Conservation (phyloP, 37 sponge, comb jelly and placozoan species). For the Halisarca cf. caerulea region DNA sequence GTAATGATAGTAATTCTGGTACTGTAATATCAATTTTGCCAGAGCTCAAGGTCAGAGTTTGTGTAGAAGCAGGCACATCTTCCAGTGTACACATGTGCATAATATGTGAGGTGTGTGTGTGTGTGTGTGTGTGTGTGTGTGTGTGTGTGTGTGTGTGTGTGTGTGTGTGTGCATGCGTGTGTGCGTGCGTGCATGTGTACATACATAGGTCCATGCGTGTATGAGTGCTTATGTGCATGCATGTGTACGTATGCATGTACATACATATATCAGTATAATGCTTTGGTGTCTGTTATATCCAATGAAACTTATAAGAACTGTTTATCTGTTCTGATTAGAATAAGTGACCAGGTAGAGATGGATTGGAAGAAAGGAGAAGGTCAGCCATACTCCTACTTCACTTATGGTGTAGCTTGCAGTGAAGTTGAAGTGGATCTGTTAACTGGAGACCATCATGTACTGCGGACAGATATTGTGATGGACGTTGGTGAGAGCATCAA, state of each 20-base stretch:
- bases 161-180: conserved; percentile 1
- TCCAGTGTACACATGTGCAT: too few relatives aligned
- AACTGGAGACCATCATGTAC: conserved; percentile 68
- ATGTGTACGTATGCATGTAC: not conserved
- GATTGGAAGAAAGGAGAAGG: conserved; percentile 64
- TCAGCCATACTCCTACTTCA: conserved; percentile 56
- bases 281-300: too few relatives aligned
- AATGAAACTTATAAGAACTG: not conserved
- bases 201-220: not conserved
- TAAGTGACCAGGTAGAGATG: too few relatives aligned
- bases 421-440: conserved; percentile 83
- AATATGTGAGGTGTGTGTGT: too few relatives aligned
- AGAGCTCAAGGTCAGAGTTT: too few relatives aligned
- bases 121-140: conserved; percentile 31
- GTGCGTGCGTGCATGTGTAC: not conserved
- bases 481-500: conserved; percentile 87
- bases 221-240: too few relatives aligned
- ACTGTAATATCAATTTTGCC: too few relatives aligned
- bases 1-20: too few relatives aligned
- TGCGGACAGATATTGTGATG: conserved; percentile 76
- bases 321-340: not conserved
- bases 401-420: conserved; percentile 68
- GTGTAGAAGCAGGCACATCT: too few relatives aligned
- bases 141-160: conserved; percentile 18
- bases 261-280: not conserved